Evolutionary conservation across 2,888 invertebrate genomes (phyloP).

Genomic region (Caenorhabditis auriculariae): DNA sequence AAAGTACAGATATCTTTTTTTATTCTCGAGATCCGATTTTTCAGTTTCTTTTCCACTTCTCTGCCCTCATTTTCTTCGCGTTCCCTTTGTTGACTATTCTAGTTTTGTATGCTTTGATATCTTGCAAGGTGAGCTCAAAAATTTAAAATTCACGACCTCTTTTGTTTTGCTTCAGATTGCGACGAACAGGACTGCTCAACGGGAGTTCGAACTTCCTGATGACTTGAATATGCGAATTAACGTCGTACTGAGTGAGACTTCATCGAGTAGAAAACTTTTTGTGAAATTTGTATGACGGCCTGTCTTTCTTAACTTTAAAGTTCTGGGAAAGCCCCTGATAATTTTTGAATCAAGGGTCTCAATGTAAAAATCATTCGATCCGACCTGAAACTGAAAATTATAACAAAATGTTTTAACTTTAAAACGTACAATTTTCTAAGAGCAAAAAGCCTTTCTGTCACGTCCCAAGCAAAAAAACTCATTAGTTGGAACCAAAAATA

Average conservation of each 20-base stretch:
- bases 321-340: too few species aligned
- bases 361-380: too few species aligned
- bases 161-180: conserved; percentile 14
- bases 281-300: too few species aligned
- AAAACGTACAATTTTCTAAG: too few species aligned
- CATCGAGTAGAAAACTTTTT: too few species aligned
- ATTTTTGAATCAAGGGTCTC: too few species aligned
- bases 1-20: conserved; percentile 8
- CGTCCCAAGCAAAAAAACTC: conserved; percentile 7
- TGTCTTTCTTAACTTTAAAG: too few species aligned
- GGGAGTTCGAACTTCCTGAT: conserved; percentile 24
- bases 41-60: conserved; percentile 45
- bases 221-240: conserved; percentile 28
- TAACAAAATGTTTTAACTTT: too few species aligned
- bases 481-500: conserved; percentile 1
- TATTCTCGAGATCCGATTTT: conserved; percentile 7
- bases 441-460: neutral
- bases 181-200: conserved; percentile 11
- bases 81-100: conserved; percentile 42
- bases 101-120: conserved; percentile 38
- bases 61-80: conserved; percentile 45
- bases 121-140: conserved; percentile 21
- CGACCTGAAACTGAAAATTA: too few species aligned
- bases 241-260: conserved; percentile 22
- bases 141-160: neutral